Evolutionary conservation across 2,797 vertebrate genomes (phyloP).

Genomic region (Prionace glauca): DNA sequence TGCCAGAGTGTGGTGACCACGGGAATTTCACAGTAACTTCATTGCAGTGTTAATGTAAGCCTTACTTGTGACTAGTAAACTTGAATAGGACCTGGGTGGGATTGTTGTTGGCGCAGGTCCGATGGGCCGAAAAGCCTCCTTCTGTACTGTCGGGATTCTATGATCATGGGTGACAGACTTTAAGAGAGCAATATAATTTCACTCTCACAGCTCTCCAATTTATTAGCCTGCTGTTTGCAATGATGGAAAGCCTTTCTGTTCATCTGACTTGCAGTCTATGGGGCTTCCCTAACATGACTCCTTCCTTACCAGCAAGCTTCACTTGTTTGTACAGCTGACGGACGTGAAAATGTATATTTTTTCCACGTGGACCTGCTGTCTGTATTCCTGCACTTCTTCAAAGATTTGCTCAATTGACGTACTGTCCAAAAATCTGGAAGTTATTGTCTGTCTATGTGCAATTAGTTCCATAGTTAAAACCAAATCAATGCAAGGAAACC

Average conservation of each 20-base stretch:
- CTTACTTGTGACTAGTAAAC: too few species aligned
- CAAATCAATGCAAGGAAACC: conserved; percentile 1
- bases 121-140: too few species aligned
- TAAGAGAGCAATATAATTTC: neutral
- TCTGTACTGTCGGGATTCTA: too few species aligned
- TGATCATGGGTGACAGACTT: neutral
- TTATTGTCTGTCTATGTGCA: conserved; percentile 24
- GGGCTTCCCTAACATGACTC: conserved; percentile 26
- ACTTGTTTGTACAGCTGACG: conserved; percentile 31
- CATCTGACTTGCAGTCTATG: conserved; percentile 15
- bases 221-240: neutral
- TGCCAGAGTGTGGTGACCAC: too few species aligned
- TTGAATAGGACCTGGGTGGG: too few species aligned
- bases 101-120: too few species aligned
- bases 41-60: too few species aligned
- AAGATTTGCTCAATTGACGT: conserved; percentile 31
- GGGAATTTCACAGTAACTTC: too few species aligned
- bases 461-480: conserved; percentile 30
- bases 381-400: conserved; percentile 12
- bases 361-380: conserved; percentile 27
- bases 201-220: neutral
- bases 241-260: neutral
- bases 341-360: conserved; percentile 25
- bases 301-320: neutral
- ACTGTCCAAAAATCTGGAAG: conserved; percentile 30